Evolutionary conservation across 2,113 vertebrate species (phyloP).

Genomic region (Gasterosteus aculeatus): DNA sequence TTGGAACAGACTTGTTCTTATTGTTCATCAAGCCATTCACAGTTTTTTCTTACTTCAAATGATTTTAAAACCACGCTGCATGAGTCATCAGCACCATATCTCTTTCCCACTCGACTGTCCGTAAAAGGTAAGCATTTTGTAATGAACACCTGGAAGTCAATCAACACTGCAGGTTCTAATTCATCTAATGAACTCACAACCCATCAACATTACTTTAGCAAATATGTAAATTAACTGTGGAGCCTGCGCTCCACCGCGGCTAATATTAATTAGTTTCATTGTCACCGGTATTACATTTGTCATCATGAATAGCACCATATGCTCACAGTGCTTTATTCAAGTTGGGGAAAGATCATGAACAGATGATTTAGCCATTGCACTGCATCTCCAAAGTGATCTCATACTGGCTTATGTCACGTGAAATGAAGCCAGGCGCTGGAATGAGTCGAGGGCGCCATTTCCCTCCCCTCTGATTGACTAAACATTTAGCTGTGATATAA

Average conservation of each 20-base stretch:
- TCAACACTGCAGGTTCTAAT: constrained; percentile 5
- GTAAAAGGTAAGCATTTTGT: constrained; percentile 16
- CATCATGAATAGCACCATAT: constrained; percentile 60
- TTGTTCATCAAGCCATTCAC: not conserved
- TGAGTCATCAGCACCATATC: not conserved
- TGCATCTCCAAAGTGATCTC: constrained; percentile 30
- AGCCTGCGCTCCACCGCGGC: constrained; percentile 15
- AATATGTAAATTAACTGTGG: constrained; percentile 47
- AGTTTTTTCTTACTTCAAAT: not conserved
- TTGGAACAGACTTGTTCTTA: not conserved
- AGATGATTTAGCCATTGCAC: constrained; percentile 63
- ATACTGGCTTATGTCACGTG: constrained; percentile 57
- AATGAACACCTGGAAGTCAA: constrained; percentile 42
- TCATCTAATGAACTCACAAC: constrained; percentile 31
- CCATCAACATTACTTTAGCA: constrained; percentile 35
- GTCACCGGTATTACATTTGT: constrained; percentile 55
- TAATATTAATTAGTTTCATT: constrained; percentile 61
- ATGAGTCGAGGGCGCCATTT: constrained; percentile 47
- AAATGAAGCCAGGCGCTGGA: constrained; percentile 52
- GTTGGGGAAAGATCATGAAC: constrained; percentile 62
- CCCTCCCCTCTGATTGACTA: constrained; percentile 64
- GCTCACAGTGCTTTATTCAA: constrained; percentile 53
- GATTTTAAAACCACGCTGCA: not conserved
- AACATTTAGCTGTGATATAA: constrained; percentile 72
- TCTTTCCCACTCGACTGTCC: not conserved